Percentiles rank a stretch among this genome's conserved stretches.
phyloP scores from a whole-genome alignment of 2,113 vertebrate species.

The Poecile atricapillus region DNA sequence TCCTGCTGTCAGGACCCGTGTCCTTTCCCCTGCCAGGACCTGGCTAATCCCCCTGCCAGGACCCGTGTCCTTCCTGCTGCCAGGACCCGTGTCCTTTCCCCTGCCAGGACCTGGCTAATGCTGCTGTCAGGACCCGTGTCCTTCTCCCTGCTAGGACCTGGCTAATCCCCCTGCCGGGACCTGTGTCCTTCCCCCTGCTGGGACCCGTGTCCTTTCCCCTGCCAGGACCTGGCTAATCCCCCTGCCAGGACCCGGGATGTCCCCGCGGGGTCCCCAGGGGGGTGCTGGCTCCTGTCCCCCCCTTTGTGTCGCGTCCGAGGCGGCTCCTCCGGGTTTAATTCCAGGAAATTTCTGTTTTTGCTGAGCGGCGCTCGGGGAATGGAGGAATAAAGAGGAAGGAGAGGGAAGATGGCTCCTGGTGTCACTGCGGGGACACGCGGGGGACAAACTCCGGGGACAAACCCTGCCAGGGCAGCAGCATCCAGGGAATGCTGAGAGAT shows the following conservation, averaged over 20 bases:
- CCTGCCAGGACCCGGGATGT: accelerated
- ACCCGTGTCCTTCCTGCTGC: background rate
- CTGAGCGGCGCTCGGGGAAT: accelerated
- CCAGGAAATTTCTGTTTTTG: background rate
- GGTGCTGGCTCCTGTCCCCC: background rate
- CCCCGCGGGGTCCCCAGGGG: background rate
- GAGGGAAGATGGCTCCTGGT: background rate
- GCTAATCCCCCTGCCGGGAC: background rate
- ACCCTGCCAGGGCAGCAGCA: accelerated
- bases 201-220: too few relatives aligned
- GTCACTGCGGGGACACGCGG: accelerated
- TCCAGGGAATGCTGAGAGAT: accelerated
- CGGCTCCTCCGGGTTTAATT: accelerated
- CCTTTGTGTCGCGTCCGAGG: accelerated
- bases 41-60: background rate
- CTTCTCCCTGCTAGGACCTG: background rate
- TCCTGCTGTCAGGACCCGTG: background rate
- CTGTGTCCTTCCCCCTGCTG: background rate
- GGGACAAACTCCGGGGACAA: background rate
- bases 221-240: background rate
- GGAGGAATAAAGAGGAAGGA: background rate
- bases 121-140: too few relatives aligned
- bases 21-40: background rate
- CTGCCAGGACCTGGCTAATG: background rate
- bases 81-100: background rate